A percentile compares a stretch with the other conserved stretches of the same genome.
Conservation (phyloP, 2,113 vertebrate genomes). For the Malurus melanocephalus region DNA sequence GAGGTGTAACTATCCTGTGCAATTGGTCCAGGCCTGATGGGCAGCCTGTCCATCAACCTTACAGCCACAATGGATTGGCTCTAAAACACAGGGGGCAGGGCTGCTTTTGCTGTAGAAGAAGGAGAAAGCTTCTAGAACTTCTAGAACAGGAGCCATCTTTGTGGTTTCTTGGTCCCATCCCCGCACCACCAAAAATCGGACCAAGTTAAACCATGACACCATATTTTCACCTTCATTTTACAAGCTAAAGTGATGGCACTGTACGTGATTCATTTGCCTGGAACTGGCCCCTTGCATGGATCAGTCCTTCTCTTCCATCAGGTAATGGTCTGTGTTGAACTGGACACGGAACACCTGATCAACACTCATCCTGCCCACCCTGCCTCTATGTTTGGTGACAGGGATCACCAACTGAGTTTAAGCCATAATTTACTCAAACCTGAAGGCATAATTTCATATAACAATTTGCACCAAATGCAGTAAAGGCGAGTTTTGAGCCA, state of each 20-base stretch:
- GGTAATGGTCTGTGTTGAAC: neutral
- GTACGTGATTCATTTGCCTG: neutral
- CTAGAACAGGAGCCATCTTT: too few species aligned
- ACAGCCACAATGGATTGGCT: too few species aligned
- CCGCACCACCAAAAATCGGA: too few species aligned
- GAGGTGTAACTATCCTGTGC: too few species aligned
- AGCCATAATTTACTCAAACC: neutral
- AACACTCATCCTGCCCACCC: neutral
- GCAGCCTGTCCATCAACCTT: too few species aligned
- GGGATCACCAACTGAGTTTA: neutral
- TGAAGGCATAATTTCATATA: neutral
- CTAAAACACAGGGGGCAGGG: too few species aligned
- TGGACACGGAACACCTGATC: neutral
- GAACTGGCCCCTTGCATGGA: neutral
- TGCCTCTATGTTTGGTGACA: accelerated
- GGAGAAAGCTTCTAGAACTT: too few species aligned
- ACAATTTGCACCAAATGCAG: neutral
- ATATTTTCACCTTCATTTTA: neutral
- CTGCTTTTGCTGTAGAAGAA: too few species aligned
- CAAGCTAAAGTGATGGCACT: neutral
- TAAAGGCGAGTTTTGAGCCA: neutral
- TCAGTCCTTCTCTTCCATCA: neutral
- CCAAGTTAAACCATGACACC: too few species aligned
- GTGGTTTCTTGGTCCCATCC: too few species aligned
- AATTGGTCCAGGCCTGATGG: too few species aligned